Evolutionary conservation across 2,797 vertebrate genomes (phyloP).

Genomic region (Sebastes miniatus): DNA sequence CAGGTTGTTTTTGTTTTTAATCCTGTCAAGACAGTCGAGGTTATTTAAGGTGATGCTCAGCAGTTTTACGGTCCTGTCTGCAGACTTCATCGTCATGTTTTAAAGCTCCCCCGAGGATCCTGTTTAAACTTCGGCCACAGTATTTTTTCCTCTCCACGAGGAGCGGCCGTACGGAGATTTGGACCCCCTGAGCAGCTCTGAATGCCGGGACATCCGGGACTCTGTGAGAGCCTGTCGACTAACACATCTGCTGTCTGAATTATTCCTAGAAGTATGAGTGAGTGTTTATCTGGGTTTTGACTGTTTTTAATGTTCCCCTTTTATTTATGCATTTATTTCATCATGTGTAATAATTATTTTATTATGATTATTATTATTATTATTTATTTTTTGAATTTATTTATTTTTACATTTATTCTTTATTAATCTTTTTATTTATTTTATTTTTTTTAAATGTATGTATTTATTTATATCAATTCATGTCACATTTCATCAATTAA

Average conservation of each 20-base stretch:
- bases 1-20: not conserved
- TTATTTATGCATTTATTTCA: no score
- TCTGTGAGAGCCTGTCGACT: not conserved
- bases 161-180: not conserved
- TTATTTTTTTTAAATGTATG: no score
- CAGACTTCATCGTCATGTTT: not conserved
- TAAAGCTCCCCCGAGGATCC: not conserved
- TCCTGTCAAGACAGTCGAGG: not conserved
- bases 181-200: not conserved
- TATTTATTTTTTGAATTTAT: no score
- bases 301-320: not conserved
- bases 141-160: not conserved
- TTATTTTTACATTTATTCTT: no score
- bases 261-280: not conserved
- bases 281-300: not conserved
- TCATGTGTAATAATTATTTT: no score
- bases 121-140: not conserved
- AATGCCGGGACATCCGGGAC: not conserved
- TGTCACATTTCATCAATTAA: no score
- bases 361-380: no score
- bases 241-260: constrained; percentile 24
- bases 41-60: not conserved
- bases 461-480: no score
- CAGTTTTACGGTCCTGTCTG: not conserved
- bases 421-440: no score